Evolutionary conservation across 2,113 vertebrate species (phyloP).

Genomic region (Urocitellus parryii): DNA sequence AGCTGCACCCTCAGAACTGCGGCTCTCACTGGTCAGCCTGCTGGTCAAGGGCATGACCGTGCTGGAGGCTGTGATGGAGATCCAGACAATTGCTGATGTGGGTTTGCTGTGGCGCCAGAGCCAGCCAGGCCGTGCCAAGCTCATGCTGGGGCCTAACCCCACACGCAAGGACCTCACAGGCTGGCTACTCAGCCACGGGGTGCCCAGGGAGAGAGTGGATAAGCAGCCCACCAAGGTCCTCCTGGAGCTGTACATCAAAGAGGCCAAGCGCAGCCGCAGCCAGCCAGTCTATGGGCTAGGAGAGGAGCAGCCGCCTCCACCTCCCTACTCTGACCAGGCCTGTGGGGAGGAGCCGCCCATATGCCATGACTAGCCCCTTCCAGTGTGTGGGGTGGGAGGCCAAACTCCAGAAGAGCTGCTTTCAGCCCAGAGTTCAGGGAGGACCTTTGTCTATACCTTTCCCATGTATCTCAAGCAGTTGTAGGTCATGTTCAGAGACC

Average conservation of each 20-base stretch:
- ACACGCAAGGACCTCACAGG: background rate
- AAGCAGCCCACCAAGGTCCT: background rate
- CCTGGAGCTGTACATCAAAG: background rate
- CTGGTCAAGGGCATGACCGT: constrained; percentile 5
- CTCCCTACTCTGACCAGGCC: background rate
- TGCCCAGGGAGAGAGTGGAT: constrained; percentile 9
- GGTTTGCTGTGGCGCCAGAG: constrained; percentile 49
- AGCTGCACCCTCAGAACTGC: background rate
- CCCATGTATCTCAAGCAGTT: background rate
- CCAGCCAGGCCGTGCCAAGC: background rate
- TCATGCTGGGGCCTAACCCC: background rate
- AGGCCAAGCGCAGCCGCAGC: background rate
- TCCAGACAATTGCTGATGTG: background rate
- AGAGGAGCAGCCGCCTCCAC: background rate
- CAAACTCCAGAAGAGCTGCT: background rate
- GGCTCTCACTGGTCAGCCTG: background rate
- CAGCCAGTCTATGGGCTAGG: background rate
- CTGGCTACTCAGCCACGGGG: background rate
- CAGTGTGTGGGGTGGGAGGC: no score
- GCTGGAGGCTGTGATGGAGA: background rate
- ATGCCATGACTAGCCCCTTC: background rate
- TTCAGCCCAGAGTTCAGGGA: background rate
- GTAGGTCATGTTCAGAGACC: background rate
- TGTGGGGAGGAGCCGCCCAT: background rate
- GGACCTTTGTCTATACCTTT: background rate